Evolutionary conservation across 1,140 invertebrate genomes (phyloP), one percentile per base, ranked within the genome.

Genomic region (Lepidurus couesii): DNA sequence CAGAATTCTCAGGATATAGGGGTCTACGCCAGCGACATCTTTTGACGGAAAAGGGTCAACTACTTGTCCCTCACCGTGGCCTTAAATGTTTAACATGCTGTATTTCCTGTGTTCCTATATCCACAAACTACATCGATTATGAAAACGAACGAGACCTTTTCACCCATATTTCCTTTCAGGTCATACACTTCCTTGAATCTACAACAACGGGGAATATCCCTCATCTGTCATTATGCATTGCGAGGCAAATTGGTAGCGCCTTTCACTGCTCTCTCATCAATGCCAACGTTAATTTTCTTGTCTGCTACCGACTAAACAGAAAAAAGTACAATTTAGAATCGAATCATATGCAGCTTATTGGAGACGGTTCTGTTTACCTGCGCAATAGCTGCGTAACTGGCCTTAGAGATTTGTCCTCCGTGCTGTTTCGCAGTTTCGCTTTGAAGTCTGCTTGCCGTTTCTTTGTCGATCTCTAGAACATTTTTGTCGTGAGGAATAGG

Each of bases 381-480:
- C 21, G 53, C 53, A 7, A 65, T 0, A 65, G 53, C 53, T 65
- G 53, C 53, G 13, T 65, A 65, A 65, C 53, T 65, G 13, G 16
- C 53, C 13, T 65, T 65, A 1, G 53, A 21, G 21, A 65, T 65
- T 21, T 65, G 53, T 65, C 53, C 53, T n/a, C 53, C 53, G 53
- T 65, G 53, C 53, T 65, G 53, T 7, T 21, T 13, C 21, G 53
- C 53, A 13, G 53, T 65, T 16, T 65, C 16, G 2, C 53, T 65
- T 65, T 65, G 53, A 21, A 65, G 16, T 16, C 21, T 65, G 53
- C 53, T 65, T 13, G 53, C 53, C 13, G 53, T 65, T 65, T 65
- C 53, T 65, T 65, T 65, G 53, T 65, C 53, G 13, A 65, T 65
- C n/a, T 65, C 53, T 65, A 65, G 8, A 65, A 65, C 13, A 65